phyloP scores from a whole-genome alignment of 1,140 invertebrate genomes.

The Cyrtorhinus lividipennis region DNA sequence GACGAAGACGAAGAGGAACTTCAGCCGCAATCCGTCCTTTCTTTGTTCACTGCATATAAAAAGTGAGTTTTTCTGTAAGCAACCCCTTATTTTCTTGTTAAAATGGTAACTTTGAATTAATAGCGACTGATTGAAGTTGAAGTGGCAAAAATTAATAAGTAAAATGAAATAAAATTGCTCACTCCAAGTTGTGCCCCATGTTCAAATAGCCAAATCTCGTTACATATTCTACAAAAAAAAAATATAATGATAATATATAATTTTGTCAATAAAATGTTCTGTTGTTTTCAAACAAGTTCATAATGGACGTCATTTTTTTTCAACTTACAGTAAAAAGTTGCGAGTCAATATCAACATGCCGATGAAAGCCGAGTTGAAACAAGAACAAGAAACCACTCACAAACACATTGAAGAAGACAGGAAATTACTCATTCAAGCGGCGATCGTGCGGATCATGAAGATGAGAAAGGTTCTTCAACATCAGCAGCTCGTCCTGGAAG shows the following conservation, averaged over 20 bases:
- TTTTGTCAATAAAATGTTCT: slow-evolving; percentile 9
- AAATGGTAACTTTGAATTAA: too few species aligned
- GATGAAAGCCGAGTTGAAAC: slow-evolving; percentile 90
- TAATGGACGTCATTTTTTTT: slow-evolving; percentile 18
- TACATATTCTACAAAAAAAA: not conserved
- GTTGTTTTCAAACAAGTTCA: too few species aligned
- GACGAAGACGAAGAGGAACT: slow-evolving; percentile 68
- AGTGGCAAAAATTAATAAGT: too few species aligned
- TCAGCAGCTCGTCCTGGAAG: slow-evolving; percentile 89
- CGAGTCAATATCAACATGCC: slow-evolving; percentile 97
- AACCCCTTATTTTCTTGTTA: too few species aligned
- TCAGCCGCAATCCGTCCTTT: slow-evolving; percentile 54
- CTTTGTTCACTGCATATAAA: slow-evolving; percentile 70
- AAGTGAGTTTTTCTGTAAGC: slow-evolving; percentile 45
- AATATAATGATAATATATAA: not conserved
- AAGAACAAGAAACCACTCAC: slow-evolving; percentile 93
- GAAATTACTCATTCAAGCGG: slow-evolving; percentile 93
- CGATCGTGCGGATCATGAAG: slow-evolving; percentile 99
- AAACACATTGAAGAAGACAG: slow-evolving; percentile 98
- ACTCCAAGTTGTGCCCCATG: not conserved
- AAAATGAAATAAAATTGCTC: too few species aligned
- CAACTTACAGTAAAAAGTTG: slow-evolving; percentile 93
- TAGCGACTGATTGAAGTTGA: too few species aligned
- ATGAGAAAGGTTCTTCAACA: slow-evolving; percentile 93
- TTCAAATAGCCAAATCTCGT: not conserved